Conservation (phyloP, 2,113 vertebrate species). For the Cephalophus harveyi region DNA sequence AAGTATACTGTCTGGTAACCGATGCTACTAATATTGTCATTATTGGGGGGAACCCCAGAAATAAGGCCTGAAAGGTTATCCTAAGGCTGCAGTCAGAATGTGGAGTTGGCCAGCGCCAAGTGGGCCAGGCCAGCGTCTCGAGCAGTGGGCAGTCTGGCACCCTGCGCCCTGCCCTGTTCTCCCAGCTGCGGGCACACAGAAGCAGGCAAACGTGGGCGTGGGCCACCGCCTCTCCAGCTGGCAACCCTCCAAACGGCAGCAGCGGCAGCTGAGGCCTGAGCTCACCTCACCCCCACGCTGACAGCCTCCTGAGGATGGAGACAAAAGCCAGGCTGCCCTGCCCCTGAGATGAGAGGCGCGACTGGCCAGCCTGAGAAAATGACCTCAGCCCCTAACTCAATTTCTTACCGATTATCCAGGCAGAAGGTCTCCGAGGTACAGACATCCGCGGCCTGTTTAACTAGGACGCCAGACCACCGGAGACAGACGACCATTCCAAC, state of each 20-base stretch:
- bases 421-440: constrained; percentile 22
- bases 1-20: background rate
- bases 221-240: background rate
- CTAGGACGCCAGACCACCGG: constrained; percentile 10
- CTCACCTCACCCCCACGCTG: constrained; percentile 27
- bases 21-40: background rate
- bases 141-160: background rate
- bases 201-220: background rate
- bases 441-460: constrained; percentile 27
- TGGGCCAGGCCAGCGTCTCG: background rate
- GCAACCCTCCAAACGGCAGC: background rate
- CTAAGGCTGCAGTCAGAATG: background rate
- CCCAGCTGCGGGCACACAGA: background rate
- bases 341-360: background rate
- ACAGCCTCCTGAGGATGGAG: constrained; percentile 6
- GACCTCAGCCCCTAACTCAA: constrained; percentile 59
- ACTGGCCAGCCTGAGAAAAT: constrained; percentile 7
- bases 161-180: background rate
- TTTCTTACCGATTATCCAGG: constrained; percentile 52
- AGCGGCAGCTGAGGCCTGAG: background rate
- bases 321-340: constrained; percentile 29
- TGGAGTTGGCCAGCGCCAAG: background rate
- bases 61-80: background rate
- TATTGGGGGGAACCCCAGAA: background rate
- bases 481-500: background rate